phyloP scores from a whole-genome alignment of 2,888 invertebrate genomes.

The Drosophila pegasa region DNA sequence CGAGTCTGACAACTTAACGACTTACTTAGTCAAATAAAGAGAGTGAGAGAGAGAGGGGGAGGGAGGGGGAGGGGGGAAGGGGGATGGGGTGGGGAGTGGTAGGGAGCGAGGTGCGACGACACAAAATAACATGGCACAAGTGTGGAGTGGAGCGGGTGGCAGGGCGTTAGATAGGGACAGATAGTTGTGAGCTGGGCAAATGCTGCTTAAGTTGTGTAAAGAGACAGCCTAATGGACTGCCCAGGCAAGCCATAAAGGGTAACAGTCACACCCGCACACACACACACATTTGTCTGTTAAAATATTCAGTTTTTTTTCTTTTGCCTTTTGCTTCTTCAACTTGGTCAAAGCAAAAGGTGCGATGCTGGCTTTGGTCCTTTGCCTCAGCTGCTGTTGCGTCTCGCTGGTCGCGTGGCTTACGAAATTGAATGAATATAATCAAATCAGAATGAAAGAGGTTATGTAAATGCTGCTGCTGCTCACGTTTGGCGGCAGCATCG shows the following conservation, averaged over 20 bases:
- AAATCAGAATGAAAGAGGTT: constrained; percentile 71
- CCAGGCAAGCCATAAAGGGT: constrained; percentile 60
- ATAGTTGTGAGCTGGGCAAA: constrained; percentile 9
- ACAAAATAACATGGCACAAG: constrained; percentile 59
- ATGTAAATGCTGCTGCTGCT: constrained; percentile 64
- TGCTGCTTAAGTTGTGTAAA: constrained; percentile 36
- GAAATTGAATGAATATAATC: constrained; percentile 77
- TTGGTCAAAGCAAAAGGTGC: constrained; percentile 39
- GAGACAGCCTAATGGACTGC: constrained; percentile 64
- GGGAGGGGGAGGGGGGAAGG: constrained; percentile 10
- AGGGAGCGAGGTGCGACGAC: constrained; percentile 45
- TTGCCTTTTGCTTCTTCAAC: not conserved
- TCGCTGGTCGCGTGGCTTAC: constrained; percentile 58
- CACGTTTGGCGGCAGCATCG: constrained; percentile 28
- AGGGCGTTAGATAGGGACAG: not conserved
- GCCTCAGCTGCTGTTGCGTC: constrained; percentile 35
- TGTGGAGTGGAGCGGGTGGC: constrained; percentile 24
- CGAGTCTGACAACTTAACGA: constrained; percentile 77
- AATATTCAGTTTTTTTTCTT: constrained; percentile 51
- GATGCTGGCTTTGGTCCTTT: constrained; percentile 25
- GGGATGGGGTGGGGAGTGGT: constrained; percentile 12
- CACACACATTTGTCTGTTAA: constrained; percentile 32
- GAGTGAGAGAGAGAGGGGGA: constrained; percentile 20
- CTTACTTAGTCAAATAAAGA: constrained; percentile 74
- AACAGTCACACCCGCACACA: constrained; percentile 32